Evolutionary conservation across 2,797 vertebrate species (phyloP).

Genomic region (Oreochromis grahami): DNA sequence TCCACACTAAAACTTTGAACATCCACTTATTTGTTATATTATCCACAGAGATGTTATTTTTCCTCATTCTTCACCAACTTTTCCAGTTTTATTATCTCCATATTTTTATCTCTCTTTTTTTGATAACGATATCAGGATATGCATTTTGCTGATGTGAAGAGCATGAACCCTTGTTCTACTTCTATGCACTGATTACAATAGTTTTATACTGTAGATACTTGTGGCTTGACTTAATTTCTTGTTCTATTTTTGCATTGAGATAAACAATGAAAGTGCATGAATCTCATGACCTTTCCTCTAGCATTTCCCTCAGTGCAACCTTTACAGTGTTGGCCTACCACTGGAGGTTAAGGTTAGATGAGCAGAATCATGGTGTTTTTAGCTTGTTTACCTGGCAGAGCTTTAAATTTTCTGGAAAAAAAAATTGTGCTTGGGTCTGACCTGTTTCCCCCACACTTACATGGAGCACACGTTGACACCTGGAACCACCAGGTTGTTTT

Average conservation of each 20-base stretch:
- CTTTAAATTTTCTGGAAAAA: background rate
- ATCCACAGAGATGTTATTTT: background rate
- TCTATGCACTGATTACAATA: background rate
- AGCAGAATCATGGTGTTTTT: background rate
- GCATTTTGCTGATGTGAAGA: background rate
- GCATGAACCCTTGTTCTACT: background rate
- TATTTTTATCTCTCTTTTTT: background rate
- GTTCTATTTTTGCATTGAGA: background rate
- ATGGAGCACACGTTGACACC: background rate
- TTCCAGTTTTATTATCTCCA: background rate
- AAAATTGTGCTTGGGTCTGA: background rate
- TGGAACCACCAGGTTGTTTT: background rate
- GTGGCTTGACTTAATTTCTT: background rate
- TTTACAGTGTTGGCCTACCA: background rate
- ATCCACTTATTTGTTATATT: background rate
- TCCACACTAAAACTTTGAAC: background rate
- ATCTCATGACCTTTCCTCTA: background rate
- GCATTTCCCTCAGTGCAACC: background rate
- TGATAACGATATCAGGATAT: background rate
- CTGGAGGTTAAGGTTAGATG: background rate
- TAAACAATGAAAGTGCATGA: background rate
- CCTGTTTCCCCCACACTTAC: background rate
- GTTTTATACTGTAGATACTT: background rate
- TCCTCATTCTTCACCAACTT: background rate
- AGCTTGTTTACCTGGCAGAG: background rate